Evolutionary conservation across 1,140 invertebrate genomes (phyloP).

Genomic region (Bombus turneri): DNA sequence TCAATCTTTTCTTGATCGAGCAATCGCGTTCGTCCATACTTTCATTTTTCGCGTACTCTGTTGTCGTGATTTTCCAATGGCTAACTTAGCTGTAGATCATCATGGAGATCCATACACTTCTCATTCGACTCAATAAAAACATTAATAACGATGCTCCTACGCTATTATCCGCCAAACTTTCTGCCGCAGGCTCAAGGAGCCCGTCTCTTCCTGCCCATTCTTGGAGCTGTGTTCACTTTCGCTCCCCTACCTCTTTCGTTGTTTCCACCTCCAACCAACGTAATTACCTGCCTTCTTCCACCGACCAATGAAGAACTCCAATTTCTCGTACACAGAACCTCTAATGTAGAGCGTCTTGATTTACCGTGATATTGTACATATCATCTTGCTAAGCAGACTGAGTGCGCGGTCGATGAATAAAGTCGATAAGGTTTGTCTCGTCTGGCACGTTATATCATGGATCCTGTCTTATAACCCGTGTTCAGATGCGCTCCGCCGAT

Average conservation of each 20-base stretch:
- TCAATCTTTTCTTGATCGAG: constrained; percentile 1
- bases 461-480: constrained; percentile 9
- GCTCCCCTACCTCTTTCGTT: constrained; percentile 72
- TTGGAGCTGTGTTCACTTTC: constrained; percentile 81
- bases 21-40: background rate
- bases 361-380: background rate
- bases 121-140: background rate
- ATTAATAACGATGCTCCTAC: constrained; percentile 20
- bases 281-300: constrained; percentile 41
- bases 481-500: constrained; percentile 16
- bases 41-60: constrained; percentile 2
- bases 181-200: constrained; percentile 64
- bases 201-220: constrained; percentile 79
- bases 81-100: background rate
- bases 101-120: background rate
- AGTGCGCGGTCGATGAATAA: constrained; percentile 13
- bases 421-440: constrained; percentile 32
- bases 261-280: constrained; percentile 52
- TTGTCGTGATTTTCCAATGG: background rate
- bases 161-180: constrained; percentile 46
- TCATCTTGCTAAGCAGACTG: background rate
- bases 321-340: background rate
- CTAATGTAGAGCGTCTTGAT: constrained; percentile 18
- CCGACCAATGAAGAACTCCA: constrained; percentile 20
- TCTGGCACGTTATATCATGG: background rate